Evolutionary conservation across 2,888 invertebrate genomes (phyloP), one percentile per base, ranked within the genome.

Genomic region (Linnaemya vulpina): DNA sequence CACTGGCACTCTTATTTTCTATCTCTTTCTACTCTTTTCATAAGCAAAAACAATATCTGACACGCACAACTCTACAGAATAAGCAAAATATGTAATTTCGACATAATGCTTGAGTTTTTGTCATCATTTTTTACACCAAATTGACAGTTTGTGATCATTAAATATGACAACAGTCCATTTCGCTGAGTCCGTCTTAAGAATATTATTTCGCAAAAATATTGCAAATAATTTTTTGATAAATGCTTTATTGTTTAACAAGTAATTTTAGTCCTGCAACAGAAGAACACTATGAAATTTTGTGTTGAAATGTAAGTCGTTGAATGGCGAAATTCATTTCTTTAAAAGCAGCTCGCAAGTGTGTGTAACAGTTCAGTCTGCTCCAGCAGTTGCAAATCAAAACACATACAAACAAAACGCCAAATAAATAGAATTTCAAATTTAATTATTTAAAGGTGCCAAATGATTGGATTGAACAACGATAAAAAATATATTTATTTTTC

Each of bases 241-340:
- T 71, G n/a, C n/a, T 58, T 58, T 43, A 15, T 0, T 30, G 11
- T 25, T 38, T 40, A 20, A 11, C 8, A 55, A n/a, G 49, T 8
- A 51, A 51, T 22, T 60, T 58, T 77, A 35, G 67, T 70, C 51
- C 60, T 62, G 58, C 38, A 3, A 4, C 30, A 30, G 8, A 17
- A 25, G 15, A 8, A 60, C 51, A 20, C 40, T 30, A 49, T 30
- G 30, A 30, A 30, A 30, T n/a, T n/a, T 9, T 38, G 22, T 85
- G 87, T 88, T 90, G 90, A 89, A 90, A 90, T 87, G 87, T 83
- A 82, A 87, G 86, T 87, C 87, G 88, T 88, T 88, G 88, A 87
- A 89, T 90, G 89, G 76, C 81, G 89, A 90, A 90, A 90, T 90
- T 88, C 88, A 87, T 84, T 46, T 30, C 73, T 80, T 77, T 76